These are phyloP conservation scores for Suricata suricatta DNA, from an alignment of 2,113 vertebrate genomes.

Conservation along the genomic window DNA sequence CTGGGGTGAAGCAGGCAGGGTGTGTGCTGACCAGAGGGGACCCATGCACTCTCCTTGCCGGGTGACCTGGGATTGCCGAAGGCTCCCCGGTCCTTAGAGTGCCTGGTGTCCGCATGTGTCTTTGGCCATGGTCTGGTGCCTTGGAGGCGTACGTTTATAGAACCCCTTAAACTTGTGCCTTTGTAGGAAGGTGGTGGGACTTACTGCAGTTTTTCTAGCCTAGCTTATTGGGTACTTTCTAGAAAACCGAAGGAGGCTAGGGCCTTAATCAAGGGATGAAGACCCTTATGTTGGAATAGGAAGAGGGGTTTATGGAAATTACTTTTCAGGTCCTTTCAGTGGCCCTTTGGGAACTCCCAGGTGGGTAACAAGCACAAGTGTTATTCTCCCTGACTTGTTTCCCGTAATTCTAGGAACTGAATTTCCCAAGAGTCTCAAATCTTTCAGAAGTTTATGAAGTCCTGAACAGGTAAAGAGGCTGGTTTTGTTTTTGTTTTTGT, in stretches of 20 bases:
- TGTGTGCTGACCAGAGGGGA: neutral
- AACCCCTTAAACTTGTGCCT: neutral
- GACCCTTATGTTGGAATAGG: fast-evolving
- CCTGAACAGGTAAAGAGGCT: constrained; percentile 79
- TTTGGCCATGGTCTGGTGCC: no score
- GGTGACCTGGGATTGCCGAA: neutral
- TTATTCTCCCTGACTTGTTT: neutral
- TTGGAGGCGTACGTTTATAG: neutral
- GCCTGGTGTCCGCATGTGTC: fast-evolving
- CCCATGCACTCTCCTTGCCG: neutral
- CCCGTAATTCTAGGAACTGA: constrained; percentile 68
- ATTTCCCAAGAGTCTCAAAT: constrained; percentile 76
- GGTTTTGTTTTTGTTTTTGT: fast-evolving
- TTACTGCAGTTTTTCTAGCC: neutral
- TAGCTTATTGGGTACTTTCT: neutral
- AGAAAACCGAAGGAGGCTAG: neutral
- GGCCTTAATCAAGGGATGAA: neutral
- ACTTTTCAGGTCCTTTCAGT: neutral
- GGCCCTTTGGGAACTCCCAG: neutral
- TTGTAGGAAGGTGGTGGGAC: neutral
- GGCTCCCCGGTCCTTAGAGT: neutral
- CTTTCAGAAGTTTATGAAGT: constrained; percentile 77
- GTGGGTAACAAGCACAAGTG: neutral
- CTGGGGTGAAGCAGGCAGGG: fast-evolving
- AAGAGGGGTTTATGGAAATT: neutral